Percentiles rank a stretch among this genome's conserved stretches.
phyloP scores from a whole-genome alignment of 2,113 vertebrate genomes.

The Hymenochirus boettgeri region DNA sequence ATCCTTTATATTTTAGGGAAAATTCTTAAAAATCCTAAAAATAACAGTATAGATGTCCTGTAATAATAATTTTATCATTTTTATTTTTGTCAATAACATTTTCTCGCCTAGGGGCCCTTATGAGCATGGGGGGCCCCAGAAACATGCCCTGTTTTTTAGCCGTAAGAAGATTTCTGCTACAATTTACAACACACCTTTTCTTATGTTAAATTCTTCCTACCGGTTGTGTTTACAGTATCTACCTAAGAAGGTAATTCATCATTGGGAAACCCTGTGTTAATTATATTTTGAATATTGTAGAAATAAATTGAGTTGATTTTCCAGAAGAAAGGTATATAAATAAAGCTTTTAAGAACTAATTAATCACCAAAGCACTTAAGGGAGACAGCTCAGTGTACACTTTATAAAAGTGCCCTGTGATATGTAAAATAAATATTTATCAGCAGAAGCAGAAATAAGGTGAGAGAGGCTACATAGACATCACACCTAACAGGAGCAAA shows the following conservation, averaged over 20 bases:
- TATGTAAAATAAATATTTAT: constrained; percentile 29
- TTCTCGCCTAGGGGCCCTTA: too few relatives aligned
- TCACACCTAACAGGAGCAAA: neutral
- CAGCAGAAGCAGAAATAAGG: constrained; percentile 1
- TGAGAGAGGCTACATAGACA: neutral
- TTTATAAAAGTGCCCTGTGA: constrained; percentile 6
- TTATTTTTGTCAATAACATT: too few relatives aligned
- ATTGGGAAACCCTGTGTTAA: constrained; percentile 14
- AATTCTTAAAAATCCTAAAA: too few relatives aligned
- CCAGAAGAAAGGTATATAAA: constrained; percentile 31
- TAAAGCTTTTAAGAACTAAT: constrained; percentile 28
- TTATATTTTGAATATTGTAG: constrained; percentile 37
- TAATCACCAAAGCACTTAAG: constrained; percentile 36
- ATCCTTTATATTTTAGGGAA: too few relatives aligned
- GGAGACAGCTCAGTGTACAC: constrained; percentile 18
- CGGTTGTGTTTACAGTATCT: constrained; percentile 13
- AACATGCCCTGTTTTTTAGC: too few relatives aligned
- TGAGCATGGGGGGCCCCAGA: too few relatives aligned
- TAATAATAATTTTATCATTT: too few relatives aligned
- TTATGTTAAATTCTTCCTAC: neutral
- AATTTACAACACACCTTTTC: constrained; percentile 36
- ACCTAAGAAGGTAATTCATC: constrained; percentile 36
- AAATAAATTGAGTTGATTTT: constrained; percentile 8
- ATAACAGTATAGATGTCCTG: too few relatives aligned
- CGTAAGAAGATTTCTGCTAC: too few relatives aligned